These are phyloP conservation scores for Dexiosoma caninum DNA, from an alignment of 2,888 invertebrate species.

Conservation along the genomic window DNA sequence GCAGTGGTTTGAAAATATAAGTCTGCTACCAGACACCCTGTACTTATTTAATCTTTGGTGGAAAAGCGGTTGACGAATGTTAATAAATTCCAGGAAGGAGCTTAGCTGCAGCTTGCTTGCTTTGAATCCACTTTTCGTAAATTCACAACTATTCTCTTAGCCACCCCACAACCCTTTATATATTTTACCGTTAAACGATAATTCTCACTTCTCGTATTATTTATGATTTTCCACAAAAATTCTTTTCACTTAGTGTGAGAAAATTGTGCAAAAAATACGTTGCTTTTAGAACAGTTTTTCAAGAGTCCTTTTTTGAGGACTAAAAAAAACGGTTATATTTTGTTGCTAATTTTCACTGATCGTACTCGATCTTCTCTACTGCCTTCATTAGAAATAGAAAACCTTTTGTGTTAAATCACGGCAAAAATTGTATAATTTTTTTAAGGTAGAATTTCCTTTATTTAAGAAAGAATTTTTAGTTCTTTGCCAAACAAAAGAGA, in stretches of 20 bases:
- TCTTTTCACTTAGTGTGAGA: slow-evolving; percentile 48
- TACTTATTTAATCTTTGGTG: no score
- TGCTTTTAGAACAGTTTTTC: background rate
- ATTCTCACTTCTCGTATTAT: background rate
- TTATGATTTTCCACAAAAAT: slow-evolving; percentile 7
- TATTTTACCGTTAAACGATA: background rate
- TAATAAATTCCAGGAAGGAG: no score
- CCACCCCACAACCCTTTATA: background rate
- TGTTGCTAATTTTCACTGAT: slow-evolving; percentile 40
- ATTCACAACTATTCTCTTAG: no score
- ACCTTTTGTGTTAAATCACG: slow-evolving; percentile 42
- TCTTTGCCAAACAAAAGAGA: slow-evolving; percentile 38
- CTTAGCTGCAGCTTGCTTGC: no score
- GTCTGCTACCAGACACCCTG: no score
- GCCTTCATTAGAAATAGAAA: slow-evolving; percentile 3
- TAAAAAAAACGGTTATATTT: slow-evolving; percentile 24
- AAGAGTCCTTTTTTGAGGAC: background rate
- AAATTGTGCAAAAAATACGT: slow-evolving; percentile 61
- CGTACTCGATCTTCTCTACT: slow-evolving; percentile 12
- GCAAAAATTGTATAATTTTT: slow-evolving; percentile 60
- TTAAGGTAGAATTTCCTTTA: slow-evolving; percentile 43
- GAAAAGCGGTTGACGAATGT: no score
- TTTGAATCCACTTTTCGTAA: no score
- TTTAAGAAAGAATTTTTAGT: slow-evolving; percentile 52
- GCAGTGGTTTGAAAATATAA: no score